Percentiles rank a stretch among this genome's conserved stretches.
These are phyloP conservation scores for Amblyjoppa fuscipennis DNA, from an alignment of 2,888 invertebrate species.

Conservation along the genomic window DNA sequence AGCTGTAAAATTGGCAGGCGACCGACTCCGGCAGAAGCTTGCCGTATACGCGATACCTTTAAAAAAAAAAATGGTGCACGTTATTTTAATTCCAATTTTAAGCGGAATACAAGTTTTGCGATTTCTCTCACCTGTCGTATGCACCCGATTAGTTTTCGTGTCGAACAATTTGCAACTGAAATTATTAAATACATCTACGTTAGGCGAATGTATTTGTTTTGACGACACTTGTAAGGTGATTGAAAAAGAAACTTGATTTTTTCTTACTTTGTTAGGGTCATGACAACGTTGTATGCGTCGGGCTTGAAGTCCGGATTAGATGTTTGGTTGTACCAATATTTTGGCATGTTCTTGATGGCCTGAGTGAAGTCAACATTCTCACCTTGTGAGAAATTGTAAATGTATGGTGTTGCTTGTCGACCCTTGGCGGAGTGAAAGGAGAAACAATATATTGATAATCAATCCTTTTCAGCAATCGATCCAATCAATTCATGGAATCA, in stretches of 20 bases:
- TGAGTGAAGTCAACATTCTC: not conserved
- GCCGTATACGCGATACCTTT: conserved; percentile 3
- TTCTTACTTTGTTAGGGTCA: conserved; percentile 21
- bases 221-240: not conserved
- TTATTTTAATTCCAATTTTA: not conserved
- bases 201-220: not conserved
- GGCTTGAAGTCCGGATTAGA: not conserved
- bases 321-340: not conserved
- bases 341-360: not conserved
- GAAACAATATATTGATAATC: not conserved
- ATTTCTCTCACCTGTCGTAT: not conserved
- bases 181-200: not conserved
- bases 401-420: not conserved
- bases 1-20: not conserved
- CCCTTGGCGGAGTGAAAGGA: not conserved
- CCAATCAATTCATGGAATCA: not conserved
- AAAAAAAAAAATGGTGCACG: not conserved
- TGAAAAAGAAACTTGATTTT: not conserved
- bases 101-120: not conserved
- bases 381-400: not conserved
- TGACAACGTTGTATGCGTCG: conserved; percentile 1
- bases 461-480: not conserved
- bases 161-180: not conserved
- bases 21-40: not conserved
- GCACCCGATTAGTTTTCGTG: not conserved